phyloP scores from a whole-genome alignment of 2,113 vertebrate species.

The Eptesicus fuscus region DNA sequence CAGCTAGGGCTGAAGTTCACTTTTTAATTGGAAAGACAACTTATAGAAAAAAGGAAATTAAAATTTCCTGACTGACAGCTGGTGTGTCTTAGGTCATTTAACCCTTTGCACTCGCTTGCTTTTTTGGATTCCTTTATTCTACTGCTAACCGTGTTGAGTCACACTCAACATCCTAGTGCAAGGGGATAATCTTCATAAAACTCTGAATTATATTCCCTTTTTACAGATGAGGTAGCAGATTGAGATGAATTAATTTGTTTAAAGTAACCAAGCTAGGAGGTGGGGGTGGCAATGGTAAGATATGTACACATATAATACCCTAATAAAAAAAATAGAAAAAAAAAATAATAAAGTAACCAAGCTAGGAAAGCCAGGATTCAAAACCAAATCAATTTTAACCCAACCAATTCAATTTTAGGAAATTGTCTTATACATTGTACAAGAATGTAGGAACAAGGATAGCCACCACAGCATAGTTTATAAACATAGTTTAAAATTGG shows the following conservation, averaged over 20 bases:
- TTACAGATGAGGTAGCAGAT: background rate
- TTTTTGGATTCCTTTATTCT: too few species aligned
- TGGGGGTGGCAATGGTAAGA: too few species aligned
- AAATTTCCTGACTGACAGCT: background rate
- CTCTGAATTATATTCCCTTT: background rate
- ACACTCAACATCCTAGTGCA: too few species aligned
- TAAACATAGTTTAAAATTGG: background rate
- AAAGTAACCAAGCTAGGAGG: background rate
- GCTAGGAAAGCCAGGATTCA: conserved; percentile 4
- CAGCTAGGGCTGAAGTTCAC: too few species aligned
- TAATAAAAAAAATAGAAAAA: too few species aligned
- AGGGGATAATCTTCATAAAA: background rate
- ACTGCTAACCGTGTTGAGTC: too few species aligned
- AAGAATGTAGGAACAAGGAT: background rate
- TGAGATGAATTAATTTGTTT: background rate
- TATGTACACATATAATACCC: too few species aligned
- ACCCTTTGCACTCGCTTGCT: too few species aligned
- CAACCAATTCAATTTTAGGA: conserved; percentile 14
- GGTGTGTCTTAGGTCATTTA: background rate
- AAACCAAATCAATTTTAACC: conserved; percentile 11
- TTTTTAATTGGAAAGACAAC: background rate
- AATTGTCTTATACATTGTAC: background rate
- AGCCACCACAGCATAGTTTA: background rate
- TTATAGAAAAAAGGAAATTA: background rate
- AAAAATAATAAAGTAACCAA: background rate